Evolutionary conservation across 1,140 invertebrate species (phyloP).

Genomic region (Penaeus indicus): DNA sequence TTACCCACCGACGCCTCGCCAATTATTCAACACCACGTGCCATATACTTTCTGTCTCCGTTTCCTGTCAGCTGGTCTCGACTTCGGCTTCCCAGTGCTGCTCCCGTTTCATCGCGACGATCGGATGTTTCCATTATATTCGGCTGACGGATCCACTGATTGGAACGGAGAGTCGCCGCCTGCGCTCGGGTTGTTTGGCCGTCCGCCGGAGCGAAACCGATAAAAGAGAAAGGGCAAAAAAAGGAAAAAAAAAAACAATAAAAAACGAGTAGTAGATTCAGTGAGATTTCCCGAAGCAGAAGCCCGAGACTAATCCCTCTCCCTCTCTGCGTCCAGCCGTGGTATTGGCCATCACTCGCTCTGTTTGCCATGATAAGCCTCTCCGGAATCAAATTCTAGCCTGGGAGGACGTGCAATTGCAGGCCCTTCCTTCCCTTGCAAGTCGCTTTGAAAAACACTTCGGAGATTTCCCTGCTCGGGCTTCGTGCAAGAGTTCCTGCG

Average conservation of each 20-base stretch:
- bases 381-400: slow-evolving; percentile 11
- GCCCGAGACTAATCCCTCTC: not conserved
- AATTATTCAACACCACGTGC: slow-evolving; percentile 41
- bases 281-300: not conserved
- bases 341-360: not conserved
- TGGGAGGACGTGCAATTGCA: not conserved
- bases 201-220: too few relatives aligned
- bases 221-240: not conserved
- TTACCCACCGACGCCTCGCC: slow-evolving; percentile 31
- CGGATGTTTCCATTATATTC: too few relatives aligned
- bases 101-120: too few relatives aligned
- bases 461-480: not conserved
- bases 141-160: too few relatives aligned
- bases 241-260: not conserved
- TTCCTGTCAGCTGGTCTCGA: not conserved
- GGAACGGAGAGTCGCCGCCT: too few relatives aligned
- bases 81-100: not conserved
- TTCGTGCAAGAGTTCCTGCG: not conserved
- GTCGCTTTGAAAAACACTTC: too few relatives aligned
- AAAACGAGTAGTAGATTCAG: not conserved
- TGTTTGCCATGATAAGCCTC: slow-evolving; percentile 2
- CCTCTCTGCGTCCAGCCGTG: not conserved
- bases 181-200: too few relatives aligned
- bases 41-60: slow-evolving; percentile 8
- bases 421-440: not conserved